Percentiles rank a stretch among this genome's conserved stretches.
phyloP scores from a whole-genome alignment of 2,888 invertebrate species.

The Nomada ruficornis region DNA sequence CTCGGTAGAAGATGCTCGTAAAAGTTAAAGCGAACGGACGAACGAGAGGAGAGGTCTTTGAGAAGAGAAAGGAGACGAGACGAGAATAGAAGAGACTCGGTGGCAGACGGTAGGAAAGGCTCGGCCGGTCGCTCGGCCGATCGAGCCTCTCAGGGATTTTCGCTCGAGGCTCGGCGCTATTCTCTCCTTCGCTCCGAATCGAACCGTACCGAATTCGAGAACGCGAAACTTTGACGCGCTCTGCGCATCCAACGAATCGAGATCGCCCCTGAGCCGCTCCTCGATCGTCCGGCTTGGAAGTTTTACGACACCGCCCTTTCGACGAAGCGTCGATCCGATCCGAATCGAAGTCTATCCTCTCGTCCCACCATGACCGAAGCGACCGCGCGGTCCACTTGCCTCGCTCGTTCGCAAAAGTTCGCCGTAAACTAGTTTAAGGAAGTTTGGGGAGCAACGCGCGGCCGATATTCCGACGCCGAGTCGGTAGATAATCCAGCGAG shows the following conservation, averaged over 20 bases:
- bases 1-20: conserved; percentile 79
- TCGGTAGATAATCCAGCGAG: conserved; percentile 74
- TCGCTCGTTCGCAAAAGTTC: neutral
- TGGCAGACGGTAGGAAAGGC: conserved; percentile 15
- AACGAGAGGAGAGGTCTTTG: conserved; percentile 59
- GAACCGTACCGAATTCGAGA: conserved; percentile 74
- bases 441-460: conserved; percentile 63
- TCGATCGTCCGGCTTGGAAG: conserved; percentile 8
- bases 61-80: conserved; percentile 30
- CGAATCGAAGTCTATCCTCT: too few species aligned
- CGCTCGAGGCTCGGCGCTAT: conserved; percentile 78
- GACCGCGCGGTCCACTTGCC: too few species aligned
- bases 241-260: conserved; percentile 51
- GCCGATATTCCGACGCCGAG: conserved; percentile 63
- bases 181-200: conserved; percentile 57
- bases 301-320: conserved; percentile 27
- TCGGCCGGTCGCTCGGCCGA: conserved; percentile 53
- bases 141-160: conserved; percentile 70
- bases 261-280: conserved; percentile 52
- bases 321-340: neutral
- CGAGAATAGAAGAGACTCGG: conserved; percentile 32
- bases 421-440: conserved; percentile 37
- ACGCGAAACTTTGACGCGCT: conserved; percentile 63
- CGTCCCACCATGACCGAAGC: too few species aligned
- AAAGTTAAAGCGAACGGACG: conserved; percentile 76